Conservation (phyloP, 2,888 invertebrate genomes). For the Nomada ferruginata region DNA sequence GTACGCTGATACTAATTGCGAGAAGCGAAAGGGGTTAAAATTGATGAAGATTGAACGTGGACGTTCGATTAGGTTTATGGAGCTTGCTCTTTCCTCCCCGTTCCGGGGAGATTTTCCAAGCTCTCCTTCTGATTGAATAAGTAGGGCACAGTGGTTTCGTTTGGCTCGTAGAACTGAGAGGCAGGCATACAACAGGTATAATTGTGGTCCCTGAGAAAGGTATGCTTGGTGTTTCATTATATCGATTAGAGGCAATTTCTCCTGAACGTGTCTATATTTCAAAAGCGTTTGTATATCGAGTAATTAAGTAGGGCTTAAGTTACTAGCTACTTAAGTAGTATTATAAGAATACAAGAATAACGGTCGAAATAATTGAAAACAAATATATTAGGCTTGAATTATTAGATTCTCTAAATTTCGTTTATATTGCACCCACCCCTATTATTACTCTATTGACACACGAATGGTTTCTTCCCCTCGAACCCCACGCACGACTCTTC, state of each 20-base stretch:
- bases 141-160: slow-evolving; percentile 2
- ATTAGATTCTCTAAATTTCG: too few relatives aligned
- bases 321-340: too few relatives aligned
- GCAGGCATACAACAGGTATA: neutral
- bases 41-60: neutral
- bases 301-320: too few relatives aligned
- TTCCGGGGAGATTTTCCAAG: neutral
- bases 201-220: too few relatives aligned
- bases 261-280: too few relatives aligned
- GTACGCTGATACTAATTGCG: neutral
- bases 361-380: too few relatives aligned
- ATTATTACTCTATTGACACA: neutral
- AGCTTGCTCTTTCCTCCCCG: neutral
- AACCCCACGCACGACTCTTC: neutral
- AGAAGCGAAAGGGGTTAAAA: neutral
- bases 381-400: too few relatives aligned
- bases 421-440: neutral
- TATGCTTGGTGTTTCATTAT: too few relatives aligned
- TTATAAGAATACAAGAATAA: too few relatives aligned
- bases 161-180: neutral
- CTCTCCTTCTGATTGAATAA: neutral
- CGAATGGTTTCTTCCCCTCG: neutral
- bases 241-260: too few relatives aligned
- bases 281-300: too few relatives aligned
- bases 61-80: neutral